A percentile compares a stretch with the other conserved stretches of the same genome.
Evolutionary conservation across 2,797 vertebrate genomes (phyloP).

Genomic region (Gastrophryne carolinensis): DNA sequence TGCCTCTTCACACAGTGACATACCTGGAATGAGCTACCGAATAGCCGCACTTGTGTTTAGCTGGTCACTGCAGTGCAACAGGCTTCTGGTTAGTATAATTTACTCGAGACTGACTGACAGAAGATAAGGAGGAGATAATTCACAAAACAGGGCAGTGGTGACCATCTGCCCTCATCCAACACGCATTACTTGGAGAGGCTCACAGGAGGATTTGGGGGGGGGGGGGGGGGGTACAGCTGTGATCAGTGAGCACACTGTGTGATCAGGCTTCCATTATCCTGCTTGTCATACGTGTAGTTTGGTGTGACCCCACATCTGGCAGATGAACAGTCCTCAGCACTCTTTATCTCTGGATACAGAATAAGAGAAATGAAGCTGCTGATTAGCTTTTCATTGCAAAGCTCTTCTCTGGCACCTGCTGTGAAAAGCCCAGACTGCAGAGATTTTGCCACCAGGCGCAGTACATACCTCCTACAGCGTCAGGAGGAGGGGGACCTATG

Average conservation of each 20-base stretch:
- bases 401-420: conserved; percentile 34
- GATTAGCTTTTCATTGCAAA: conserved; percentile 44
- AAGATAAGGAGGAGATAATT: no score
- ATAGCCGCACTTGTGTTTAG: no score
- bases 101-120: no score
- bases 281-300: conserved; percentile 1
- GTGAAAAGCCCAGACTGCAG: not conserved
- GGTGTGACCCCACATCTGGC: conserved; percentile 7
- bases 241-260: not conserved
- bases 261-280: conserved; percentile 13
- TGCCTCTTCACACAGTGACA: no score
- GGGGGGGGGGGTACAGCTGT: not conserved
- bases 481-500: not conserved
- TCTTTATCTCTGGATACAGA: not conserved
- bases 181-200: not conserved
- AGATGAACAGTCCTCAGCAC: no score
- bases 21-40: no score
- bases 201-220: not conserved
- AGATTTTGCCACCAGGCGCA: not conserved
- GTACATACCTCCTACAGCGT: not conserved
- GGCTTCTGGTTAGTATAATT: no score
- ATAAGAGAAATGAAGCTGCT: conserved; percentile 10
- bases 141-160: no score
- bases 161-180: no score
- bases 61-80: no score